Evolutionary conservation across 2,797 vertebrate genomes (phyloP), one percentile per base, ranked within the genome.

Genomic region (Spheniscus humboldti): DNA sequence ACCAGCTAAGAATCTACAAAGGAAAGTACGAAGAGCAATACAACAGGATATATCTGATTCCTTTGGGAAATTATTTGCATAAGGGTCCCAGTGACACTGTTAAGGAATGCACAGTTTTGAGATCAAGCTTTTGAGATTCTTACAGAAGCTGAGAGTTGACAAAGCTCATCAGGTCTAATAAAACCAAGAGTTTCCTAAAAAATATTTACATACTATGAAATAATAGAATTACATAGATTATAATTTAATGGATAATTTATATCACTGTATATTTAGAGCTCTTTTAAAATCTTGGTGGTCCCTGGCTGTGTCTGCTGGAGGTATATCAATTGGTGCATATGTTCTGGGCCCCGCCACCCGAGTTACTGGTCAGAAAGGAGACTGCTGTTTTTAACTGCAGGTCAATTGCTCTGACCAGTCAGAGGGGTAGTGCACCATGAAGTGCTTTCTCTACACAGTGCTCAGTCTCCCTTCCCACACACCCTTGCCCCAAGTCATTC

Each of bases 401-500:
- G 9, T 43, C 50, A 53, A 6, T 13, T 48, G 4, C 22, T 62
- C 37, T 83, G 31, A 27, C 17, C 22, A 53, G 17, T 23, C 43
- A 89, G 23, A 35, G 17, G 3, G 3, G 18, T 1, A 22, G 8
- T 9, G 9, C 2, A 64, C 9, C 45, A 35, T 16, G 15, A 80
- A 9, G 7, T 48, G 11, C 3, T 80, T 57, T 69, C 52, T 53
- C 28, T 22, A 47, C 10, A 20, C 30, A 39, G 3, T 39, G 11
- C 8, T 13, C 17, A 39, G 1, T 19, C 13, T 74, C 6, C 9
- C 22, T 88, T 28, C 11, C 7, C 39, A 56, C 9, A 9, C n/a
- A 50, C 1, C 2, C 7, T 2, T 39, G 5, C 1, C 7, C 0
- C 14, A 33, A 63, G 25, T 24, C 18, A 43, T 74, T 90, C 28